Evolutionary conservation across 2,113 vertebrate species (phyloP), one percentile per base, ranked within the genome.

Genomic region (Tachysurus vachellii): DNA sequence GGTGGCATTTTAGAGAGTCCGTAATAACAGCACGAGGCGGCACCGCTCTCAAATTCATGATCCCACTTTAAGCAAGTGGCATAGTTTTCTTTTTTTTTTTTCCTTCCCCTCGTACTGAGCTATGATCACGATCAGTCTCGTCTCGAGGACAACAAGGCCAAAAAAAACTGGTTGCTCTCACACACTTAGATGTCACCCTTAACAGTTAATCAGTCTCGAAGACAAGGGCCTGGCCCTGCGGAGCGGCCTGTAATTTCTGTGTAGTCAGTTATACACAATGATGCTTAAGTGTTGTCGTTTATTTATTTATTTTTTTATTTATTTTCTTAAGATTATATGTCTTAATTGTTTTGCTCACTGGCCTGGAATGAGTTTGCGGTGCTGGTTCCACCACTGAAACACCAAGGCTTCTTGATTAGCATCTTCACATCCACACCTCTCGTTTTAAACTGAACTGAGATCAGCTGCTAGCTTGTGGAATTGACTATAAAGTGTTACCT

Each of bases 1-100:
- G 23, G 71, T 86, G 85, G 81, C 47, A 80, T 84, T 86, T 89
- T 82, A 80, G 70, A 57, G 84, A 83, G 71, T 83, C 66, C 17
- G 16, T 64, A 85, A 84, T 59, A 26, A 75, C 36, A 61, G 80
- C 68, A 47, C 21, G 9, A 75, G 68, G 80, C 47, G 11, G 31
- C 82, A 56, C 28, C 8, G 70, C 82, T 89, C 59, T 89, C 19
- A 71, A 85, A 87, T 85, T 84, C 47, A 53, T 28, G 9, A 11
- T 53, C n/a, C 81, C 57, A 64, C 80, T 87, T 76, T 75, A 71
- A 82, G 66, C 54, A 42, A 81, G 56, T 61, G 80, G n/a, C 80
- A 61, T 47, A 0, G 61, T 16, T 64, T 50, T 62, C 31, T 83
- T 54, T 54, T 56, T 36, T 57, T 36, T 11, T 36, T 12, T 44